Conservation (phyloP, 2,797 vertebrate species). For the Parotocinclus haroldoi region DNA sequence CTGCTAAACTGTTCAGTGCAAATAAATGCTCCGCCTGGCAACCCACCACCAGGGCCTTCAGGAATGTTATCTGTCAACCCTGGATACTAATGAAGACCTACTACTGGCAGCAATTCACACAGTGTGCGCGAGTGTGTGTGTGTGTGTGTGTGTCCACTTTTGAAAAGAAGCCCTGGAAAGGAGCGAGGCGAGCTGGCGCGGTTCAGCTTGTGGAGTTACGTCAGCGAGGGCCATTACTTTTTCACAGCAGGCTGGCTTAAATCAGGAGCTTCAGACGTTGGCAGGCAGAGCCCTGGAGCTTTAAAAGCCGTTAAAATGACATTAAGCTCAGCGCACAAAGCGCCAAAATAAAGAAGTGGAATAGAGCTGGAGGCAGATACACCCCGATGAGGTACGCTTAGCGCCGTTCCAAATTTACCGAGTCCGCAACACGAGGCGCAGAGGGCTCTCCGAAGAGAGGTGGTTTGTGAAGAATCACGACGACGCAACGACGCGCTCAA, state of each 20-base stretch:
- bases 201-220: conserved; percentile 58
- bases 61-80: conserved; percentile 51
- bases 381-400: conserved; percentile 27
- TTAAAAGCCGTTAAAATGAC: conserved; percentile 41
- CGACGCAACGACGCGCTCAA: too few relatives aligned
- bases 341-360: conserved; percentile 20
- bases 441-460: conserved; percentile 20
- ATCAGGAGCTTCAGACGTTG: conserved; percentile 66
- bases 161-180: conserved; percentile 57
- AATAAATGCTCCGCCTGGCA: conserved; percentile 53
- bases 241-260: conserved; percentile 63
- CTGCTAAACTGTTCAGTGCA: conserved; percentile 52
- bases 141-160: conserved; percentile 18
- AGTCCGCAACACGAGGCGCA: not conserved
- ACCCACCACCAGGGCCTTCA: conserved; percentile 52
- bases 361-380: conserved; percentile 20
- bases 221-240: conserved; percentile 44
- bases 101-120: conserved; percentile 47
- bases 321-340: conserved; percentile 13
- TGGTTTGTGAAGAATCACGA: conserved; percentile 7
- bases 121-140: conserved; percentile 15
- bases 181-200: conserved; percentile 63
- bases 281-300: conserved; percentile 62
- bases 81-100: conserved; percentile 39
- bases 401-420: conserved; percentile 3